Conservation (phyloP, 2,888 invertebrate genomes). For the Eledone cirrhosa region DNA sequence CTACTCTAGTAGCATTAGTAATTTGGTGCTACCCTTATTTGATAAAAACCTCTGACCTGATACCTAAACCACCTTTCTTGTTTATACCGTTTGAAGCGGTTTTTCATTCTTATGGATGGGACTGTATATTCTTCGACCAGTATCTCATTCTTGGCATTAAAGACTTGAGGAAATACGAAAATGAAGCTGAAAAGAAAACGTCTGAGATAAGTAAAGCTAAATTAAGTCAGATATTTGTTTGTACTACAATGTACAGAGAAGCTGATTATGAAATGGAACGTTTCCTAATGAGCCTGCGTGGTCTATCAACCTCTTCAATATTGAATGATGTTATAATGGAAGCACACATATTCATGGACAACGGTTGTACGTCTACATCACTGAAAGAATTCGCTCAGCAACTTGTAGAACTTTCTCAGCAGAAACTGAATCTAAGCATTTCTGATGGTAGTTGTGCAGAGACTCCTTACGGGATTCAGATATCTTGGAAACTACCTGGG, state of each 20-base stretch:
- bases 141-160: constrained; percentile 41
- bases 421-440: constrained; percentile 38
- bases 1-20: constrained; percentile 22
- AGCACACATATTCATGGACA: constrained; percentile 55
- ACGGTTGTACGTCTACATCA: constrained; percentile 44
- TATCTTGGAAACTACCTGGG: constrained; percentile 44
- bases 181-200: background rate
- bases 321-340: constrained; percentile 47
- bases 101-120: constrained; percentile 42
- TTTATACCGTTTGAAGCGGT: constrained; percentile 35
- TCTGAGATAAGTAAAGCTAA: background rate
- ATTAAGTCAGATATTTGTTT: constrained; percentile 46
- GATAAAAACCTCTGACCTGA: background rate
- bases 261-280: constrained; percentile 56
- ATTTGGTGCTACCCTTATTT: constrained; percentile 3
- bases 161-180: constrained; percentile 6
- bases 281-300: constrained; percentile 45
- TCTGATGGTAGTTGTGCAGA: constrained; percentile 40
- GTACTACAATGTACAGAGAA: constrained; percentile 59
- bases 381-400: constrained; percentile 52
- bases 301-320: constrained; percentile 40
- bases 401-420: constrained; percentile 46
- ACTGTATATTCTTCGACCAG: constrained; percentile 44
- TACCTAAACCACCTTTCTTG: constrained; percentile 32
- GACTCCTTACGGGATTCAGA: constrained; percentile 55